Percentiles rank a stretch among this genome's conserved stretches.
Evolutionary conservation across 2,113 vertebrate species (phyloP).

Genomic region (Syngnathus typhle): DNA sequence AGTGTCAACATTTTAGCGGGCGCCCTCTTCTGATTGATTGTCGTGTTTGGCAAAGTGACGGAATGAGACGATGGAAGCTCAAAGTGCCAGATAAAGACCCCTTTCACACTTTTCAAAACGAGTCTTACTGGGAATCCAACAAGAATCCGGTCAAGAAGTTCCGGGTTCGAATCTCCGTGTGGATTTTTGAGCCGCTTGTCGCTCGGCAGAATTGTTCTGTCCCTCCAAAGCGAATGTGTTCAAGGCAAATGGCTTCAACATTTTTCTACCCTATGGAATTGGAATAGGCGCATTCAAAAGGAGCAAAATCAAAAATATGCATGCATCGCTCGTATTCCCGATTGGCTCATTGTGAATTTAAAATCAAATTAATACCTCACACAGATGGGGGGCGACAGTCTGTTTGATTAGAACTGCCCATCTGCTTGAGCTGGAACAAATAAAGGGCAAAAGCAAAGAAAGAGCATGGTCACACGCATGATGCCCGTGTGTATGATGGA

Average conservation of each 20-base stretch:
- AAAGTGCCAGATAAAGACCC: constrained; percentile 4
- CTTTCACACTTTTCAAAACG: neutral
- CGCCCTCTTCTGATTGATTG: constrained; percentile 38
- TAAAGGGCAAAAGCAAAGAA: constrained; percentile 54
- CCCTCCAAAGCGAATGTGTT: too few relatives aligned
- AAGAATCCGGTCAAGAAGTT: too few relatives aligned
- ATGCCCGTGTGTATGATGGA: constrained; percentile 33
- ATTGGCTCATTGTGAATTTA: constrained; percentile 64
- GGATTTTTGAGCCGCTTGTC: too few relatives aligned
- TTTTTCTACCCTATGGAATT: neutral
- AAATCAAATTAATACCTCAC: constrained; percentile 68
- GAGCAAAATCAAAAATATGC: neutral
- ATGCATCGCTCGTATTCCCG: constrained; percentile 40
- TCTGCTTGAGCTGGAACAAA: constrained; percentile 49
- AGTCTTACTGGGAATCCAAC: neutral
- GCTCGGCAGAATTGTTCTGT: too few relatives aligned
- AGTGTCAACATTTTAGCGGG: constrained; percentile 33
- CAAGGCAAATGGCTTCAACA: too few relatives aligned
- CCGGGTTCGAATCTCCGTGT: too few relatives aligned
- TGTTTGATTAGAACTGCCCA: constrained; percentile 67
- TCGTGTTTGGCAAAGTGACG: constrained; percentile 16
- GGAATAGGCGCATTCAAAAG: neutral
- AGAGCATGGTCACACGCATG: constrained; percentile 49
- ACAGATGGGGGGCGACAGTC: constrained; percentile 67
- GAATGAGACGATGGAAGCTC: constrained; percentile 7